Evolutionary conservation across 2,113 vertebrate species (phyloP), one percentile per base, ranked within the genome.

Genomic region (Mus spicilegus): DNA sequence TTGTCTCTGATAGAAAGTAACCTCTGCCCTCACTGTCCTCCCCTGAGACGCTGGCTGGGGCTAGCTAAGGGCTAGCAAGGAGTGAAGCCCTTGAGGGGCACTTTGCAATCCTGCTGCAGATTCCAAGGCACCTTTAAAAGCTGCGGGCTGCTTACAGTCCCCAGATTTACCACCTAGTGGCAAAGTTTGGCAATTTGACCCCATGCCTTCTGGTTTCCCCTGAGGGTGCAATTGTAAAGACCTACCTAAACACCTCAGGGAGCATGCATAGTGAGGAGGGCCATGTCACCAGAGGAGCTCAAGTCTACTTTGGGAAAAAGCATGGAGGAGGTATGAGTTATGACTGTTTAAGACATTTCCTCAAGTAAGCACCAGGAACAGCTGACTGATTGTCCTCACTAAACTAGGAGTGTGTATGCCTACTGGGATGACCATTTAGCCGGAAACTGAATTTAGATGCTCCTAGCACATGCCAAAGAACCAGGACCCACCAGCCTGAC

Each of bases 281-380:
- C 6, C 10, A 7, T 0, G 0, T 54, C 42, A 12, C 36, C 39
- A 1, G 28, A 56, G n/a, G 6, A 42, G 17, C 19, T 58, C 49
- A 88, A 36, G 36, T 84, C 9, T 67, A 7, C 11, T 54, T 36
- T 63, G 49, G 58, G 69, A 20, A 91, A 75, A 76, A 30, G 36
- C 19, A 30, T 33, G 36, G n/a, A 70, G 20, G 22, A 82, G 11
- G 61, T 73, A 36, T 36, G 28, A 93, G 17, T 61, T 46, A 58
- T 72, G 56, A 39, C 49, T 58, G 9, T 46, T n/a, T n/a, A 67
- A 69, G 24, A 7, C 24, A n/a, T 22, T 80, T 86, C 87, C 51
- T 67, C 70, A 91, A 80, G 42, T 28, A 58, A 81, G 42, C 14
- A 42, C 39, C 80, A 81, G 49, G 67, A 58, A 77, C 84, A 87